Evolutionary conservation across 2,888 invertebrate genomes (phyloP).

Genomic region (Rotaria macrura): DNA sequence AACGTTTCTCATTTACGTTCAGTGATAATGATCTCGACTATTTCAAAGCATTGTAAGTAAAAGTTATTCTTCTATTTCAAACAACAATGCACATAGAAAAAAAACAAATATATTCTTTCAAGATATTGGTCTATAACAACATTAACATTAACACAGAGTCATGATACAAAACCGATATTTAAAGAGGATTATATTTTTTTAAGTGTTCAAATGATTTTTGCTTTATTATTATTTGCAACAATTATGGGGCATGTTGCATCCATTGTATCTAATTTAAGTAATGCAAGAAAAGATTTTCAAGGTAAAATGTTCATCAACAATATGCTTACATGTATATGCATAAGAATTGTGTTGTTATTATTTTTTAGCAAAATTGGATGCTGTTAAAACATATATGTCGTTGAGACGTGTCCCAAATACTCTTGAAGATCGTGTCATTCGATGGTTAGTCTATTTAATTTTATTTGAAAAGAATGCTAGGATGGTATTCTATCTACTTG

Average conservation of each 20-base stretch:
- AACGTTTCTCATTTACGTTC: background rate
- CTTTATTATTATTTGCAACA: conserved; percentile 82
- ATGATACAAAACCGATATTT: conserved; percentile 60
- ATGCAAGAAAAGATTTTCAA: conserved; percentile 93
- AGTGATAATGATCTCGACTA: background rate
- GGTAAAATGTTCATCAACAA: conserved; percentile 58
- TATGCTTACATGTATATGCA: too few species aligned
- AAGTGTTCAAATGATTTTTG: conserved; percentile 82
- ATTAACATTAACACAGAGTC: background rate
- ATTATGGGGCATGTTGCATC: conserved; percentile 93
- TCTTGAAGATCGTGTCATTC: conserved; percentile 90
- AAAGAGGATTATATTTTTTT: conserved; percentile 89
- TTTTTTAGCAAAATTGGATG: conserved; percentile 83
- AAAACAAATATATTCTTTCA: background rate
- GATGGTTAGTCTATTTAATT: conserved; percentile 59
- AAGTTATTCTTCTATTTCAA: background rate
- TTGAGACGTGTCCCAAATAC: conserved; percentile 86
- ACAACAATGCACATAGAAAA: too few species aligned
- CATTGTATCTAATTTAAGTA: conserved; percentile 91
- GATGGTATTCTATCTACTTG: background rate
- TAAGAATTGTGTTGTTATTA: background rate
- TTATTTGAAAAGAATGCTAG: background rate
- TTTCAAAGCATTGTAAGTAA: conserved; percentile 4
- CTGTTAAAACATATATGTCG: conserved; percentile 95
- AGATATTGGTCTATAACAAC: background rate